Percentiles rank a stretch among this genome's conserved stretches.
Evolutionary conservation across 1,140 invertebrate species (phyloP).

Genomic region (Rhyzopertha dominica): DNA sequence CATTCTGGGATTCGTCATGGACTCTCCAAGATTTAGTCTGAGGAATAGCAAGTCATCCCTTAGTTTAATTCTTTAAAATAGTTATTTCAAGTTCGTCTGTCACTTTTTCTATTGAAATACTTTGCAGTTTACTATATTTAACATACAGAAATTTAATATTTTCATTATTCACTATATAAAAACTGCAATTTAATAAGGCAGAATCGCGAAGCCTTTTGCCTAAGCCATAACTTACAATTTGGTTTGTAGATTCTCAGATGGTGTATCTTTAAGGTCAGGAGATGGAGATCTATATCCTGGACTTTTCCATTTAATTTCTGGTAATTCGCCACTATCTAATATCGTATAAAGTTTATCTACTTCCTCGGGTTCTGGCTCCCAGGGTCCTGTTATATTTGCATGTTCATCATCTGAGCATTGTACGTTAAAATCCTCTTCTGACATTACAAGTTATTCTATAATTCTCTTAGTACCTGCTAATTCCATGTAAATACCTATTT

Average conservation of each 20-base stretch:
- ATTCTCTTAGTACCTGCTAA: too few relatives aligned
- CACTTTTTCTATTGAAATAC: too few relatives aligned
- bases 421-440: slow-evolving; percentile 47
- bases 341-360: slow-evolving; percentile 37
- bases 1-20: too few relatives aligned
- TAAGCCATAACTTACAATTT: slow-evolving; percentile 34
- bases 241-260: slow-evolving; percentile 29
- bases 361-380: slow-evolving; percentile 40
- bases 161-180: slow-evolving; percentile 6
- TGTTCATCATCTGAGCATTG: slow-evolving; percentile 55
- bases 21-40: too few relatives aligned
- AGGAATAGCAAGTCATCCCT: too few relatives aligned
- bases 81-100: too few relatives aligned
- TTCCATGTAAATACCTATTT: too few relatives aligned
- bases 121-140: slow-evolving; percentile 1
- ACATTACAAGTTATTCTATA: too few relatives aligned
- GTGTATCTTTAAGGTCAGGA: slow-evolving; percentile 32
- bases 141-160: not conserved
- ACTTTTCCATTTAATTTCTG: slow-evolving; percentile 40
- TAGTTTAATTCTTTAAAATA: too few relatives aligned
- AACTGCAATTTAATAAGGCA: not conserved
- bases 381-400: slow-evolving; percentile 30
- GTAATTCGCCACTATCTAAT: slow-evolving; percentile 36
- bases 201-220: too few relatives aligned
- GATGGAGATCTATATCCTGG: slow-evolving; percentile 41